Base-by-base conservation (phyloP, 1,140 invertebrate genomes). In the Bombus turneri region DNA sequence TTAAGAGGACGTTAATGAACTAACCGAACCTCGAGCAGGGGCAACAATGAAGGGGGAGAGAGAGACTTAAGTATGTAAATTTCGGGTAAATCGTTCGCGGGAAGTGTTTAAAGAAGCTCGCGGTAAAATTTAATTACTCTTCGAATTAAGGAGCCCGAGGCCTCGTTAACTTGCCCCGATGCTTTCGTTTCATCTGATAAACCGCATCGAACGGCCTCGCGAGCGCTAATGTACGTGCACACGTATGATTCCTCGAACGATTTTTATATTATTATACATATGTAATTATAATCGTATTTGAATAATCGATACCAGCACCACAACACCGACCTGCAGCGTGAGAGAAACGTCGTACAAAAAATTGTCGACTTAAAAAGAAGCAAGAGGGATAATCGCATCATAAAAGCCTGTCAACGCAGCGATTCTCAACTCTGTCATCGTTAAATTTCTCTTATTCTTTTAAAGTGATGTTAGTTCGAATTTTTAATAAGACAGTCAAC, bases 31-130 rank as follows among this genome's bases (percentile, higher is more conserved):
- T 62, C 47, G 34, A n/a, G 28, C 12, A 53, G 18, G 47, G 47
- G 47, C 25, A 13, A 12, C 9, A 13, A 13, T 0, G 57, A 25
- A 22, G 39, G n/a, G 9, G 37, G 1, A 39, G 57, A 5, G 0
- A 6, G 68, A 62, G 59, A n/a, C 28, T 18, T 53, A n/a, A 80
- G 83, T 80, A 85, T 85, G 83, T 80, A 85, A 80, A 85, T 85
- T 85, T 64, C 28, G 10, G n/a, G 39, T 15, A 34, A 76, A 84
- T 79, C 75, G 76, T 47, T 72, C 74, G 53, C 22, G 39, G 47
- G 4, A 31, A 79, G 53, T 47, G 76, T 80, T 85, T 62, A 47
- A 79, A 53, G 39, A 69, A 80, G 25, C 64, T 47, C 68, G 37
- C 6, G 53, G 53, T 34, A 43, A 84, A 85, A 85, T 85, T 85